Conservation (phyloP, 2,113 vertebrate genomes). For the Dicaeum eximium region DNA sequence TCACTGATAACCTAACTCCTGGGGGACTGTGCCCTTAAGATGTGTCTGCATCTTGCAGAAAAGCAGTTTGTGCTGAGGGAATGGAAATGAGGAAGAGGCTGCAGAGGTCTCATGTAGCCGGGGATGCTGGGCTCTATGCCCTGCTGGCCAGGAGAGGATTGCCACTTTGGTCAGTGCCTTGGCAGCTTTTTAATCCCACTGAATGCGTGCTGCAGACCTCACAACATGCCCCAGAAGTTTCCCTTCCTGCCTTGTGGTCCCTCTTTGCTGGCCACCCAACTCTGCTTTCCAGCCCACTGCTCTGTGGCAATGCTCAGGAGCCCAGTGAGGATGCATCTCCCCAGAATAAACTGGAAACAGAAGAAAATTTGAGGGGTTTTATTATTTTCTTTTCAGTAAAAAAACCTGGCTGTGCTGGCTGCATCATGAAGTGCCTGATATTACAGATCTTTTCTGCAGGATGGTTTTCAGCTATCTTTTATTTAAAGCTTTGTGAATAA, state of each 20-base stretch:
- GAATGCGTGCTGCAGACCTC: neutral
- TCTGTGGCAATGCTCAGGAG: neutral
- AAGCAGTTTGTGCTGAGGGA: neutral
- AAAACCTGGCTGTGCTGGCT: neutral
- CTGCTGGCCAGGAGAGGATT: neutral
- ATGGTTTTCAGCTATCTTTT: neutral
- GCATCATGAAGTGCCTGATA: neutral
- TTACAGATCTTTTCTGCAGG: neutral
- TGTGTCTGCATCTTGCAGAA: neutral
- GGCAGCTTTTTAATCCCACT: neutral
- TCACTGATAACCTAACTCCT: neutral
- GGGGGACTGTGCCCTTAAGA: neutral
- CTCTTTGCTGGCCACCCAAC: neutral
- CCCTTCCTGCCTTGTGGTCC: fast-evolving
- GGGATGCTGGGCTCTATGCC: neutral
- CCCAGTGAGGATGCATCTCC: neutral
- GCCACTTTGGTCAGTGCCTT: neutral
- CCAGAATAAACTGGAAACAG: neutral
- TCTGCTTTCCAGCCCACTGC: neutral
- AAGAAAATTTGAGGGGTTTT: neutral
- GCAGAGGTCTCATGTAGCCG: neutral
- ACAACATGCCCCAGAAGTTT: neutral
- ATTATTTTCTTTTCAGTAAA: neutral
- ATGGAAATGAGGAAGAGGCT: neutral
- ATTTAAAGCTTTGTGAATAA: neutral